Percentiles rank a stretch among this genome's conserved stretches.
These are phyloP conservation scores for Dromiciops gliroides DNA, from an alignment of 2,113 vertebrate genomes.

Conservation along the genomic window DNA sequence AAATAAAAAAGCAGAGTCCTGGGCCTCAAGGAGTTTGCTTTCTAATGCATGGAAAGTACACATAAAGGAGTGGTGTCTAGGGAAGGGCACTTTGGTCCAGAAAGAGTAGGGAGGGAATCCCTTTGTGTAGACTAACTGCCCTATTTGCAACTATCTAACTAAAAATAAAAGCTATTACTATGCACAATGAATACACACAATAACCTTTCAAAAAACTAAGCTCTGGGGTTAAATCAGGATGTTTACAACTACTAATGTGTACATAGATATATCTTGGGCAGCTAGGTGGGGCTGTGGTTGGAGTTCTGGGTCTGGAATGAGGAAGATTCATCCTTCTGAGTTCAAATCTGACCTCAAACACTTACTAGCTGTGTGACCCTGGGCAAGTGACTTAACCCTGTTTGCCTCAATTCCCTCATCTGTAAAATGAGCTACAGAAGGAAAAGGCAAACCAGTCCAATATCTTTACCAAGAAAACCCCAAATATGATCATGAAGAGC, in stretches of 20 bases:
- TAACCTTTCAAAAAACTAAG: not conserved
- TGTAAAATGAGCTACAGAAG: not conserved
- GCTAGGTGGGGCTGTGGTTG: not conserved
- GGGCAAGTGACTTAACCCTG: too few species aligned
- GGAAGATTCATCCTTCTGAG: not conserved
- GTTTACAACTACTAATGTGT: not conserved
- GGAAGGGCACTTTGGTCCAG: not conserved
- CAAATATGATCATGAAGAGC: not conserved
- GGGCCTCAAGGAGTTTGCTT: not conserved
- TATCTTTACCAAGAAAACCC: not conserved
- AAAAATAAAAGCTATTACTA: not conserved
- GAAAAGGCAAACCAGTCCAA: not conserved
- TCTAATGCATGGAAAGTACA: not conserved
- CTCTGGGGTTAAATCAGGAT: not conserved
- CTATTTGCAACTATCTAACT: not conserved
- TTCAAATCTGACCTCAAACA: not conserved
- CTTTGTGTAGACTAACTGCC: not conserved
- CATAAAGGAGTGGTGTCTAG: not conserved
- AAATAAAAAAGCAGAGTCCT: not conserved
- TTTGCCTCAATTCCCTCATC: not conserved
- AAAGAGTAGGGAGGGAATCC: not conserved
- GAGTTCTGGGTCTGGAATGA: not conserved
- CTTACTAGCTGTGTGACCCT: not conserved
- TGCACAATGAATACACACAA: not conserved
- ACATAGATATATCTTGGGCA: too few species aligned